These are phyloP conservation scores for Dasysyrphus albostriatus DNA, from an alignment of 2,888 invertebrate species.

Conservation along the genomic window DNA sequence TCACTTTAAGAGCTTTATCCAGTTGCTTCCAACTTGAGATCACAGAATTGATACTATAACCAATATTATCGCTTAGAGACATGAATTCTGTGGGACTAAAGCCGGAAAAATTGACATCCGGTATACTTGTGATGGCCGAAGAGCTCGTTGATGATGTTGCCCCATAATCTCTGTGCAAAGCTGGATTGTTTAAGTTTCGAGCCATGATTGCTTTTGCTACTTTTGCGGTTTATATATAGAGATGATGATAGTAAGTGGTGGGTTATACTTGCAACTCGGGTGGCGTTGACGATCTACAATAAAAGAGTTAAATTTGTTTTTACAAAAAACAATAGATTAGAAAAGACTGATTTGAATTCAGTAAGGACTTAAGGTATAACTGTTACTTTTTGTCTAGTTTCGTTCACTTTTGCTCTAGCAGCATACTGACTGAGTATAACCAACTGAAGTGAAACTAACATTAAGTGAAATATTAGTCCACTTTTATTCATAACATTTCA, in stretches of 20 bases:
- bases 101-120: slow-evolving; percentile 89
- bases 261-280: slow-evolving; percentile 21
- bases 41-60: slow-evolving; percentile 91
- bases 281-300: slow-evolving; percentile 26
- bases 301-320: not conserved
- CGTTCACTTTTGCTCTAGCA: too few relatives aligned
- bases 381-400: too few relatives aligned
- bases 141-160: slow-evolving; percentile 80
- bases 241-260: slow-evolving; percentile 15
- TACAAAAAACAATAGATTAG: not conserved
- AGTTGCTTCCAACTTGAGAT: slow-evolving; percentile 89
- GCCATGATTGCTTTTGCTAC: slow-evolving; percentile 74
- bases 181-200: slow-evolving; percentile 80
- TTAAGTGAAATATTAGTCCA: too few relatives aligned
- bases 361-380: too few relatives aligned
- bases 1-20: slow-evolving; percentile 89
- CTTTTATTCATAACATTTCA: too few relatives aligned
- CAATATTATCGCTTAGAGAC: slow-evolving; percentile 91
- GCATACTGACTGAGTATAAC: too few relatives aligned
- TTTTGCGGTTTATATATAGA: not conserved
- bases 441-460: too few relatives aligned
- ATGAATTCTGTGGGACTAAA: slow-evolving; percentile 91
- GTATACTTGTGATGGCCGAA: slow-evolving; percentile 82
- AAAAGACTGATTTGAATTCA: too few relatives aligned
- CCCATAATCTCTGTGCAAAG: slow-evolving; percentile 81